A percentile compares a stretch with the other conserved stretches of the same genome.
Conservation (phyloP, 2,113 vertebrate genomes). For the Dissostichus mawsoni region DNA sequence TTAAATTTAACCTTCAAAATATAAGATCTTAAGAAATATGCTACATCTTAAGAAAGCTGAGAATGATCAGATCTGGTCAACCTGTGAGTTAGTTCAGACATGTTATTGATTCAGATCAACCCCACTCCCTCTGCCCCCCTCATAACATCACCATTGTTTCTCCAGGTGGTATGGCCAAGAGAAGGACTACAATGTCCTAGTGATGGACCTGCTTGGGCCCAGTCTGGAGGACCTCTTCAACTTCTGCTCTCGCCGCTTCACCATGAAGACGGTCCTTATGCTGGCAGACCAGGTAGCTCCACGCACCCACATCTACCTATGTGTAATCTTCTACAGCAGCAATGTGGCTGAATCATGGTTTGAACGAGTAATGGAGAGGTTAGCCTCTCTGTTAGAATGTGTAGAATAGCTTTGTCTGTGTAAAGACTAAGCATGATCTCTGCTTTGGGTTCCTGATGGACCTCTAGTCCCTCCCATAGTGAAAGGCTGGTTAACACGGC, state of each 20-base stretch:
- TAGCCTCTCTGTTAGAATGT: too few species aligned
- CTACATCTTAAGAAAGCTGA: background rate
- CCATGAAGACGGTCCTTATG: conserved; percentile 99
- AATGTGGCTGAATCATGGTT: background rate
- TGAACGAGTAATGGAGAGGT: too few species aligned
- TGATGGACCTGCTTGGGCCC: conserved; percentile 98
- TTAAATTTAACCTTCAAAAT: too few species aligned
- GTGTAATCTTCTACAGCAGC: background rate
- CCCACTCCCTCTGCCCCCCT: background rate
- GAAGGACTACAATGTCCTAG: conserved; percentile 99
- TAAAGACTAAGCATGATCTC: background rate
- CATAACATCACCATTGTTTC: conserved; percentile 31
- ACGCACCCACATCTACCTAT: background rate
- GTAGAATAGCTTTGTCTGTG: background rate
- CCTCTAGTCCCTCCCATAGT: background rate
- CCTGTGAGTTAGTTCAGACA: background rate
- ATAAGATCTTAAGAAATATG: too few species aligned
- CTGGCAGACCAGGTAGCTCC: conserved; percentile 96
- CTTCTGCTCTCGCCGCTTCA: conserved; percentile 99
- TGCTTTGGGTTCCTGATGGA: background rate
- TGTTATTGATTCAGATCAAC: background rate
- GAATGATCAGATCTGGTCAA: background rate
- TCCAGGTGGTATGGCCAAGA: conserved; percentile 99
- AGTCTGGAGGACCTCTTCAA: conserved; percentile 99
- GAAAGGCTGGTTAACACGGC: background rate